phyloP scores from a whole-genome alignment of 2,797 vertebrate genomes.

The Paratrypauchen microcephalus region DNA sequence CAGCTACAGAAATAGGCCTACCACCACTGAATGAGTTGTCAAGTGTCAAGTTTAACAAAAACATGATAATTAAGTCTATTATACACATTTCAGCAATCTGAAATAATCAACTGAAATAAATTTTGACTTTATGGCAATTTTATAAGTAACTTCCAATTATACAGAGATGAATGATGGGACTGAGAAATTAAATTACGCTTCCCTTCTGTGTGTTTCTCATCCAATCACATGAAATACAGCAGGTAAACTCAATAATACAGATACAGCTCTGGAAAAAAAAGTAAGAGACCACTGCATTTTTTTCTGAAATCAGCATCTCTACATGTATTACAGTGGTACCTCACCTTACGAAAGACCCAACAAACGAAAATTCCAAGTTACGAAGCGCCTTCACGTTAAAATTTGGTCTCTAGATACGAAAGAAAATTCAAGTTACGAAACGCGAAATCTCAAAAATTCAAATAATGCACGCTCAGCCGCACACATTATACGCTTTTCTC shows the following conservation, averaged over 20 bases:
- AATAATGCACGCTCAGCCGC: too few relatives aligned
- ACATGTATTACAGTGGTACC: too few relatives aligned
- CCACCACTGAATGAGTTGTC: background rate
- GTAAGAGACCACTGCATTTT: too few relatives aligned
- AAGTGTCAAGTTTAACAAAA: background rate
- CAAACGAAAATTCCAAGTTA: too few relatives aligned
- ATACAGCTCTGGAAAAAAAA: too few relatives aligned
- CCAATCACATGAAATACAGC: slow-evolving; percentile 19
- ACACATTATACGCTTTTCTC: too few relatives aligned
- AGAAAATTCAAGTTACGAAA: too few relatives aligned
- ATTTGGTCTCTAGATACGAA: too few relatives aligned
- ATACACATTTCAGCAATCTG: background rate
- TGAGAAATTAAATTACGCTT: slow-evolving; percentile 32
- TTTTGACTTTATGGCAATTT: background rate
- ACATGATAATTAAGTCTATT: background rate
- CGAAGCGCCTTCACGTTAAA: too few relatives aligned
- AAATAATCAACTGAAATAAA: background rate
- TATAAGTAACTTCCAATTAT: slow-evolving; percentile 31
- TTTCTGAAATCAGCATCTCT: too few relatives aligned
- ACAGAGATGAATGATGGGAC: slow-evolving; percentile 37
- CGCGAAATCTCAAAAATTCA: too few relatives aligned
- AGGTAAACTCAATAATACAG: slow-evolving; percentile 19
- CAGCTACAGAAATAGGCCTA: background rate
- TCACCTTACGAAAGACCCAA: too few relatives aligned
- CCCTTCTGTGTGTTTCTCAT: slow-evolving; percentile 30